Base-by-base conservation (phyloP, 2,113 vertebrate species). In the Noturus placidus region DNA sequence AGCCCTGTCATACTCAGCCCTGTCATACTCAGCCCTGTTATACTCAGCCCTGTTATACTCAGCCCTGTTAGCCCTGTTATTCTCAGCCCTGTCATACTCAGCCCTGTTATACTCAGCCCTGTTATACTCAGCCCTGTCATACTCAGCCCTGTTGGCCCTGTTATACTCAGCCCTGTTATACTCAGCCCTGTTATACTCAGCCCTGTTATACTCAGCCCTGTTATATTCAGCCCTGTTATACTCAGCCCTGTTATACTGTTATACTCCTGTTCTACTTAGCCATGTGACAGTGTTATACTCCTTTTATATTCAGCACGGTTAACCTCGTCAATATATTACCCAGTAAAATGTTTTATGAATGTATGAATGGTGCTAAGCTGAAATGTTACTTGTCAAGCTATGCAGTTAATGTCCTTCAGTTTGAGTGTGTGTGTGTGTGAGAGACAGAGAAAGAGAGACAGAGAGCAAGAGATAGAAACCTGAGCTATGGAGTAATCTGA, bases 401-500 rank as follows among this genome's bases (percentile, higher is more conserved):
- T 61, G 57, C 20, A 59, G 5, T 65, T 65, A 27, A 63, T 10
- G 25, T 27, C 61, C 22, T 25, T 27, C 25, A 3, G 2, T 27
- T n/a, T 65, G 86, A 56, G 83, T 69, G 84, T 83, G 81, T 33
- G 61, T 79, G 85, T 85, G 70, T 5, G 22, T 6, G 46, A 50
- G 46, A 27, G 61, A 56, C 63, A 83, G 90, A 99, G 74, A 1
- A 25, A 2, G 17, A 22, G 52, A 4, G 50, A 33, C 27, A 20
- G 74, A 0, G 42, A 1, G 52, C 1, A 27, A 54, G 46, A 50
- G 46, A 27, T 46, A 56, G 77, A 83, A 90, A 99, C 98, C 98
- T 99, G 98, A 56, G 98, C 98, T 11, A 99, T 99, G 88, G 98
- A 97, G 86, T 99, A 99, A 91, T 99, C 98, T 0, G 98, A 99